These are phyloP conservation scores for Cancer borealis DNA, from an alignment of 2,888 invertebrate genomes.

Conservation along the genomic window DNA sequence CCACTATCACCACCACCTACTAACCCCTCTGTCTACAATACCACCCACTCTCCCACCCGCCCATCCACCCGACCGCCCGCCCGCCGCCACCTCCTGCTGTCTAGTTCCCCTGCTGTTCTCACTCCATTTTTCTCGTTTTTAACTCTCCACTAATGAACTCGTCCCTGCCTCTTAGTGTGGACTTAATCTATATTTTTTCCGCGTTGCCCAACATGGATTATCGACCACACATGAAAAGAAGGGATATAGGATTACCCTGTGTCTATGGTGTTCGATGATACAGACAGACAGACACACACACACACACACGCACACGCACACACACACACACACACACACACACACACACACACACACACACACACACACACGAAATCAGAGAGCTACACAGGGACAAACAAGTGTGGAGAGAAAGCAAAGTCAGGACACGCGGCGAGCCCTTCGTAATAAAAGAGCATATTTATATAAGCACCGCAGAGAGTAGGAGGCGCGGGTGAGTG, in stretches of 20 bases:
- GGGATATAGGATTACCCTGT: neutral
- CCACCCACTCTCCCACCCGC: neutral
- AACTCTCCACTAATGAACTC: constrained; percentile 44
- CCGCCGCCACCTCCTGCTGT: neutral
- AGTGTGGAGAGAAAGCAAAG: neutral
- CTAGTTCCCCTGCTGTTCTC: neutral
- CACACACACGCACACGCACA: neutral
- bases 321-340: neutral
- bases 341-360: neutral
- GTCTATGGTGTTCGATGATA: neutral
- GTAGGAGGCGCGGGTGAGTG: constrained; percentile 22
- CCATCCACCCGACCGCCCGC: neutral
- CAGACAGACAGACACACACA: neutral
- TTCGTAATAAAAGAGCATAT: constrained; percentile 40
- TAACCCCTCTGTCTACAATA: neutral
- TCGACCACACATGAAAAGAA: neutral
- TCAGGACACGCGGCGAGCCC: neutral
- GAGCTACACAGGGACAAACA: constrained; percentile 7
- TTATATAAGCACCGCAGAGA: constrained; percentile 5
- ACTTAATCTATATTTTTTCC: constrained; percentile 45
- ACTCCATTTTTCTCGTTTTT: constrained; percentile 14
- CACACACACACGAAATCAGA: constrained; percentile 33
- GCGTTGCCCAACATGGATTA: neutral
- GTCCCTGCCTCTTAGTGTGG: constrained; percentile 28
- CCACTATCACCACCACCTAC: neutral